Base-by-base conservation (phyloP, 2,797 vertebrate species). In the Champsocephalus esox region DNA sequence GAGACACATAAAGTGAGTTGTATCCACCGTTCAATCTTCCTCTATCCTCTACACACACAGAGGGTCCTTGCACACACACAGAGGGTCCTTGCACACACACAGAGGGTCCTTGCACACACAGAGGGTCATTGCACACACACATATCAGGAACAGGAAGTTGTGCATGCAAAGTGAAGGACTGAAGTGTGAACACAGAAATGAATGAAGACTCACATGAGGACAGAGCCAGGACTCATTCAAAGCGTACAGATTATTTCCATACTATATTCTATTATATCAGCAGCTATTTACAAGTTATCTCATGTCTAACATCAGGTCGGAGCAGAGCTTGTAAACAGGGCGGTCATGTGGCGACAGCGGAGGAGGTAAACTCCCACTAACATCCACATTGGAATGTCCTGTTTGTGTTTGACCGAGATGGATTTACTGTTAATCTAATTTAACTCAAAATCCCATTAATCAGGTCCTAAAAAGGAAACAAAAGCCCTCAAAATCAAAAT, bases 321-420 rank as follows among this genome's bases (percentile, higher is more conserved):
- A 12, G 21, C 21, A 54, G 34, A 28, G 57, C 67, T 63, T 66
- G 63, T 50, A 68, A 67, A 70, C 62, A 52, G 19, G 24, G 50
- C 44, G 45, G 49, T 50, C 70, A n/a, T 81, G 67, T 75, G 62
- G 46, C 14, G 43, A 52, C 34, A 3, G 60, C 17, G 57, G 63
- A 28, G 65, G 68, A 63, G 45, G 54, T 44, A 68, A 60, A 49
- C 58, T 73, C 75, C 82, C 59, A 72, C 19, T n/a, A 80, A 66
- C 80, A 71, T 28, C 21, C 14, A 48, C 61, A 55, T n/a, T 12
- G 57, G 72, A 81, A 87, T 76, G 56, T 87, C 80, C 83, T 89
- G 85, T 88, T 89, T 89, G 64, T 84, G 34, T 68, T 74, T 44
- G 28, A 4, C 51, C 3, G 0, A 17, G 50, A 12, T 49, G 19